Percentiles rank a stretch among this genome's conserved stretches.
Conservation (phyloP, 2,888 invertebrate species). For the Panzeria rudis region DNA sequence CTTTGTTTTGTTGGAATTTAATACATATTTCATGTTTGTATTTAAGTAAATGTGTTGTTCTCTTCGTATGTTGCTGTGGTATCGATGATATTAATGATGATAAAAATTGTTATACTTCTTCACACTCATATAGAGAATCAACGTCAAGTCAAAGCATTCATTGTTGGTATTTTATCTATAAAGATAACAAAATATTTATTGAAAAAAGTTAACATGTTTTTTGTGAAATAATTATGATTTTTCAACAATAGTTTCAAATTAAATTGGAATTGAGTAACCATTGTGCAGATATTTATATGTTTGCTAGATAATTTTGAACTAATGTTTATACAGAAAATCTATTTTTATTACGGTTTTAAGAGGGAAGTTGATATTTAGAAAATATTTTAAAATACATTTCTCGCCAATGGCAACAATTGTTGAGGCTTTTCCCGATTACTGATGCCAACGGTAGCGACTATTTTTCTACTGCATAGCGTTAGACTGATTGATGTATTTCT, state of each 20-base stretch:
- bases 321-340: not conserved
- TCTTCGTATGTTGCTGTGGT: not conserved
- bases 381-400: no score
- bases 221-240: conserved; percentile 35
- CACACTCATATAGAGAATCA: not conserved
- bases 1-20: not conserved
- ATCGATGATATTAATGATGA: conserved; percentile 20
- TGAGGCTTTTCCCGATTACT: no score
- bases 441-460: no score
- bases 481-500: no score
- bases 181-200: conserved; percentile 23
- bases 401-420: no score
- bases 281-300: not conserved
- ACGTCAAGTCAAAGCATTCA: not conserved
- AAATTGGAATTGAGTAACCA: conserved; percentile 20
- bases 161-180: conserved; percentile 39
- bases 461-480: no score
- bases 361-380: no score
- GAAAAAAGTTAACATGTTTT: conserved; percentile 29
- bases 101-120: conserved; percentile 22
- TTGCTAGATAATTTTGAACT: conserved; percentile 12
- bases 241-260: conserved; percentile 15
- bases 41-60: conserved; percentile 18
- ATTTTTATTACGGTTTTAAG: not conserved
- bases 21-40: not conserved